Evolutionary conservation across 2,888 invertebrate genomes (phyloP).

Genomic region (Dicyrtomina minuta): DNA sequence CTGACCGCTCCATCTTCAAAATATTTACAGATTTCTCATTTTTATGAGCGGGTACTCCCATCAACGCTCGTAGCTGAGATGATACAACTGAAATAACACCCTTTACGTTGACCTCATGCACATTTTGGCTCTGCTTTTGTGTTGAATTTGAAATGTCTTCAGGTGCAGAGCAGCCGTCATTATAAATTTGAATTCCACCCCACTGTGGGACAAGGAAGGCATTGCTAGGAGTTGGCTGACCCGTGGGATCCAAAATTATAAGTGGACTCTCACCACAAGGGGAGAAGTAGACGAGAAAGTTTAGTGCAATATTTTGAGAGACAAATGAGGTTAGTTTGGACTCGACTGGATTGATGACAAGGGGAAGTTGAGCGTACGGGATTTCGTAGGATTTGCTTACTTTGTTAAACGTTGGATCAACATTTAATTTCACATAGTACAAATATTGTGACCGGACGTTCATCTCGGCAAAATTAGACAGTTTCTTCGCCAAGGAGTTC

Average conservation of each 20-base stretch:
- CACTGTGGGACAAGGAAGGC: slow-evolving; percentile 53
- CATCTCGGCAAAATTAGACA: slow-evolving; percentile 73
- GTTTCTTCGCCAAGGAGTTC: slow-evolving; percentile 70
- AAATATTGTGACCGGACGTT: slow-evolving; percentile 86
- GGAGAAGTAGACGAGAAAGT: slow-evolving; percentile 80
- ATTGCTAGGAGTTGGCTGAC: slow-evolving; percentile 53
- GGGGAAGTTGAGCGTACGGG: slow-evolving; percentile 71
- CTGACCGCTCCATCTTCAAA: slow-evolving; percentile 44
- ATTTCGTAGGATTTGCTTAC: slow-evolving; percentile 66
- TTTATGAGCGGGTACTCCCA: slow-evolving; percentile 19
- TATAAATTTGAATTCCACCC: slow-evolving; percentile 53
- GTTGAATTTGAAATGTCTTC: not conserved
- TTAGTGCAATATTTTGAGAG: slow-evolving; percentile 76
- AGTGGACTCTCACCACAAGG: slow-evolving; percentile 74
- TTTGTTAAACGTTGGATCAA: slow-evolving; percentile 62
- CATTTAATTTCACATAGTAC: slow-evolving; percentile 75
- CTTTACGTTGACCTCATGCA: slow-evolving; percentile 8
- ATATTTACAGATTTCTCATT: slow-evolving; percentile 36
- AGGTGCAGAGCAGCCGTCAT: slow-evolving; percentile 41
- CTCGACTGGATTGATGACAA: slow-evolving; percentile 82
- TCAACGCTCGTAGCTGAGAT: slow-evolving; percentile 25
- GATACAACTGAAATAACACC: slow-evolving; percentile 16
- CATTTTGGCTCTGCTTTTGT: not conserved
- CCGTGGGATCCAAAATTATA: slow-evolving; percentile 66
- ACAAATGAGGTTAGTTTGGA: slow-evolving; percentile 80